Percentiles rank a stretch among this genome's conserved stretches.
Evolutionary conservation across 2,888 invertebrate species (phyloP).

Genomic region (Diarsia dahlii): DNA sequence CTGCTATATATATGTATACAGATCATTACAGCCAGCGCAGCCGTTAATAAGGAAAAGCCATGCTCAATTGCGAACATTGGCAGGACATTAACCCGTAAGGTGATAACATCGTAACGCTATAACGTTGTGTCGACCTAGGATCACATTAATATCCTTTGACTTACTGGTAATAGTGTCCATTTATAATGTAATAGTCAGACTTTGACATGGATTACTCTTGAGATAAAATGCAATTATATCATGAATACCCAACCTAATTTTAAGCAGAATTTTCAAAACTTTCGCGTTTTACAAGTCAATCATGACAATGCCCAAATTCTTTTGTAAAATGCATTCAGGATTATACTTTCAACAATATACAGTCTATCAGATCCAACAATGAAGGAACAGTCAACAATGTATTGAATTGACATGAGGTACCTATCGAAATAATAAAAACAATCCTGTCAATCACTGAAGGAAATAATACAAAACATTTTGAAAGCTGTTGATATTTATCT

Average conservation of each 20-base stretch:
- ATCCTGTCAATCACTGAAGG: neutral
- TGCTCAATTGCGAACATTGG: neutral
- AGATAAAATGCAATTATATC: neutral
- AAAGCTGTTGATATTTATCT: neutral
- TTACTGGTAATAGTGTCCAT: slow-evolving; percentile 5
- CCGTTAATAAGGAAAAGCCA: neutral
- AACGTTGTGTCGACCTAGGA: neutral
- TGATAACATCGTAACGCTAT: slow-evolving; percentile 12
- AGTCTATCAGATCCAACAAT: no score
- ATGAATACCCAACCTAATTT: neutral
- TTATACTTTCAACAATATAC: no score
- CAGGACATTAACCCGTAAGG: slow-evolving; percentile 19
- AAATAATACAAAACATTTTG: neutral
- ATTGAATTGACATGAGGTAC: neutral
- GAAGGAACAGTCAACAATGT: neutral
- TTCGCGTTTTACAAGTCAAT: neutral
- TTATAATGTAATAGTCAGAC: neutral
- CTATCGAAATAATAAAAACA: neutral
- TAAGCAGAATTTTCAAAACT: neutral
- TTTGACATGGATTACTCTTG: neutral
- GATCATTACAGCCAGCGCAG: slow-evolving; percentile 11
- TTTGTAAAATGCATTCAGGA: neutral
- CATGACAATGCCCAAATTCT: neutral
- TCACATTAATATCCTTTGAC: slow-evolving; percentile 28
- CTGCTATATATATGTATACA: neutral